These are phyloP conservation scores for Trichopoda pennipes DNA, from an alignment of 2,888 invertebrate genomes.

Conservation along the genomic window DNA sequence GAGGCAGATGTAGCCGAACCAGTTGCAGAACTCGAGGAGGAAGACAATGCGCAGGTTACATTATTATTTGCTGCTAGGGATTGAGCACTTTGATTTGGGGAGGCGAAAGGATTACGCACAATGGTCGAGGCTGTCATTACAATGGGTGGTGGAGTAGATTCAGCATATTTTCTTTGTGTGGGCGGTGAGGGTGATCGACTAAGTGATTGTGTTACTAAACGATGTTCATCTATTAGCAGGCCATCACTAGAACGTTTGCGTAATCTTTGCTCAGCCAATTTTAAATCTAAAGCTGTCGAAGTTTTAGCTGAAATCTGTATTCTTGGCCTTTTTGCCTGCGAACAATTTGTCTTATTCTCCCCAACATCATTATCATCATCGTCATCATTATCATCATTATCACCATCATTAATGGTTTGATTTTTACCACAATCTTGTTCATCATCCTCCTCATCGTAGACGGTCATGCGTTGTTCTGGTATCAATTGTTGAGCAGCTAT, in stretches of 20 bases:
- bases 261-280: constrained; percentile 71
- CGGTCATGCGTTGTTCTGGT: constrained; percentile 77
- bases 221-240: constrained; percentile 75
- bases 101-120: constrained; percentile 80
- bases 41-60: constrained; percentile 60
- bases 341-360: constrained; percentile 59
- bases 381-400: too few relatives aligned
- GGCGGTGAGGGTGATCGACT: constrained; percentile 69
- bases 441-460: constrained; percentile 79
- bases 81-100: constrained; percentile 74
- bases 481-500: constrained; percentile 79
- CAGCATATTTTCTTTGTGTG: constrained; percentile 65
- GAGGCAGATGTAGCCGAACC: constrained; percentile 57
- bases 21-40: constrained; percentile 59
- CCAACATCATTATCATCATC: constrained; percentile 80
- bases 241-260: constrained; percentile 82
- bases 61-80: constrained; percentile 24
- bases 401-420: constrained; percentile 22
- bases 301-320: constrained; percentile 69
- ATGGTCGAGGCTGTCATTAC: constrained; percentile 78
- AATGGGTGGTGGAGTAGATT: constrained; percentile 69
- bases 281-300: constrained; percentile 70
- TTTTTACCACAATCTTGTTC: constrained; percentile 83
- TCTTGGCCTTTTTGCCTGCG: constrained; percentile 75
- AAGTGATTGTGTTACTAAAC: constrained; percentile 68